A percentile compares a stretch with the other conserved stretches of the same genome.
Conservation (phyloP, 2,797 vertebrate species). For the Allobates femoralis region DNA sequence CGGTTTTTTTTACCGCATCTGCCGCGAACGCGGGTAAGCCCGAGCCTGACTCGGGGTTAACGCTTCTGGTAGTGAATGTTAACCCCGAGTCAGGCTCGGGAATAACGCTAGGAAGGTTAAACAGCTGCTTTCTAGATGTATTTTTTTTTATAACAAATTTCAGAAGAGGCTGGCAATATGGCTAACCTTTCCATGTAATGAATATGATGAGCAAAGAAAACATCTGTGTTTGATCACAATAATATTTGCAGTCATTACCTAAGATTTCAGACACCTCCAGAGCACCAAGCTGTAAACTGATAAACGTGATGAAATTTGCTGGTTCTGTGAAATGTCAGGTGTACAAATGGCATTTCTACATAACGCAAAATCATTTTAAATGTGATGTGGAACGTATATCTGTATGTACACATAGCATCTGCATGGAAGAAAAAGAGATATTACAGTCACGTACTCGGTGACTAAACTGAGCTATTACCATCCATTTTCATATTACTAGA, state of each 20-base stretch:
- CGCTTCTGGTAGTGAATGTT: too few relatives aligned
- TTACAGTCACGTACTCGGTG: background rate
- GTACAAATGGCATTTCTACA: background rate
- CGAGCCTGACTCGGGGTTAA: too few relatives aligned
- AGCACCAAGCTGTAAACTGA: background rate
- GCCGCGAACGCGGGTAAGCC: too few relatives aligned
- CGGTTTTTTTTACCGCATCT: too few relatives aligned
- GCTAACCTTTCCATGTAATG: conserved; percentile 6
- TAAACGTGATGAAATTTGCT: conserved; percentile 9
- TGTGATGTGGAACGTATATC: background rate
- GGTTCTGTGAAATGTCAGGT: background rate
- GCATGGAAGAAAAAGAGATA: background rate
- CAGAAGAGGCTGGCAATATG: background rate
- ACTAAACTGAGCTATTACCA: background rate
- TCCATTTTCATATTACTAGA: background rate
- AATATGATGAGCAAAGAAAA: conserved; percentile 9
- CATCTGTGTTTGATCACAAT: conserved; percentile 41
- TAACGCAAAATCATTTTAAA: background rate
- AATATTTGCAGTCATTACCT: conserved; percentile 38
- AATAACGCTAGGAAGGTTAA: background rate
- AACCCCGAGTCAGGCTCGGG: too few relatives aligned
- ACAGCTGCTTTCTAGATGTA: conserved; percentile 1
- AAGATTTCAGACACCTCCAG: conserved; percentile 5
- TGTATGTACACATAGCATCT: background rate
- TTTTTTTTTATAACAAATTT: conserved; percentile 18